Evolutionary conservation across 2,113 vertebrate species (phyloP).

Genomic region (Cephalopterus ornatus): DNA sequence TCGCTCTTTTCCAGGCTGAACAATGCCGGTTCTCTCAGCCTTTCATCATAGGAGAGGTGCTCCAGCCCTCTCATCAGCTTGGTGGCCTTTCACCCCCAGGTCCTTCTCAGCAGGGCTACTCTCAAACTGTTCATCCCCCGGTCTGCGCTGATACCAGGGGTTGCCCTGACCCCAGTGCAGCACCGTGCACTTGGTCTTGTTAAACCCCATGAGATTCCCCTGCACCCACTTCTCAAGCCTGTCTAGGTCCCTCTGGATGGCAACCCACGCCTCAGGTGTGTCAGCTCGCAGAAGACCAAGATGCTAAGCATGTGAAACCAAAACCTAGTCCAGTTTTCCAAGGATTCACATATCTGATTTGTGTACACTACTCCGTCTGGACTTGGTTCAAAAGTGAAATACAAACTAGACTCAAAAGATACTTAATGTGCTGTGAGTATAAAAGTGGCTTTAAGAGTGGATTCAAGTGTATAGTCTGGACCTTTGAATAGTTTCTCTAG

Average conservation of each 20-base stretch:
- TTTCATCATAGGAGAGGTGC: rapidly evolving
- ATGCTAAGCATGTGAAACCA: not conserved
- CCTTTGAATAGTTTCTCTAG: constrained; percentile 43
- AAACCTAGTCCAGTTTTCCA: not conserved
- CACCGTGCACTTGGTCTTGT: not conserved
- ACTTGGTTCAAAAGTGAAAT: not conserved
- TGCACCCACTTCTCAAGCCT: rapidly evolving
- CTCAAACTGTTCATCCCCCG: rapidly evolving
- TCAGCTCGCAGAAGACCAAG: not conserved
- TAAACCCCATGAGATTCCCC: not conserved
- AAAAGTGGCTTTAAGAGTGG: not conserved
- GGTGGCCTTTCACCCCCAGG: not conserved
- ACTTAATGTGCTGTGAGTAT: constrained; percentile 13
- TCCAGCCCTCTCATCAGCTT: not conserved
- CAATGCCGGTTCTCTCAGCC: not conserved
- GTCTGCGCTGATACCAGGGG: not conserved
- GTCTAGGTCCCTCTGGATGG: not conserved
- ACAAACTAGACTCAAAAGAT: not conserved
- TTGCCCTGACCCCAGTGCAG: not conserved
- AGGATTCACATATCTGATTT: not conserved
- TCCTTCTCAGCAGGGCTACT: not conserved
- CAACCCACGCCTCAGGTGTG: not conserved
- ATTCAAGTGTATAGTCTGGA: constrained; percentile 1
- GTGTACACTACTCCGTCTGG: not conserved
- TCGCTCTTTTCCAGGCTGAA: not conserved